Conservation (phyloP, 1,140 invertebrate genomes). For the Caenorhabditis tropicalis region DNA sequence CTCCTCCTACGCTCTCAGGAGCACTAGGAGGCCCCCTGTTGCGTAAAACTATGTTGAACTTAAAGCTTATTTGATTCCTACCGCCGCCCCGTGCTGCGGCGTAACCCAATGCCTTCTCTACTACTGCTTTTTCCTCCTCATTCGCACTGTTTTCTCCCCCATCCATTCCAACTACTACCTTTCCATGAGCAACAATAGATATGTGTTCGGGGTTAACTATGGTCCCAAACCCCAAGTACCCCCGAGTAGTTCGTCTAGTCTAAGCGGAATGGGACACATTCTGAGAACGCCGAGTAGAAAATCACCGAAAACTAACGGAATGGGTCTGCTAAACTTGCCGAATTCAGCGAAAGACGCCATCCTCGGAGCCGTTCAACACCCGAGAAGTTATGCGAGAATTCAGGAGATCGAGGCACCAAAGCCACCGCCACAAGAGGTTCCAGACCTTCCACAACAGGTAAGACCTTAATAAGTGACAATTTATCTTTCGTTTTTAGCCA, state of each 20-base stretch:
- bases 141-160: conserved; percentile 23
- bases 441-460: conserved; percentile 63
- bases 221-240: conserved; percentile 7
- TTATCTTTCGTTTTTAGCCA: conserved; percentile 54
- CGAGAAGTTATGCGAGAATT: conserved; percentile 84
- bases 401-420: conserved; percentile 84
- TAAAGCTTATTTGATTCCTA: conserved; percentile 40
- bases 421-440: conserved; percentile 79
- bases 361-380: conserved; percentile 85
- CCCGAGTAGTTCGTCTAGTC: not conserved
- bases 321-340: conserved; percentile 55
- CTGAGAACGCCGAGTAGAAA: not conserved
- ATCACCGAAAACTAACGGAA: not conserved
- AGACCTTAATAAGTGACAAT: not conserved
- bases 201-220: conserved; percentile 24
- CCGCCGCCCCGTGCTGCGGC: not conserved
- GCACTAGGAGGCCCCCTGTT: not conserved
- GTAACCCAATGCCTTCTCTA: conserved; percentile 33
- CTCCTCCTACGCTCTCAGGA: not conserved
- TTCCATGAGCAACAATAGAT: conserved; percentile 16
- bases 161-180: not conserved
- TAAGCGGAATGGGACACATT: not conserved
- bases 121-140: not conserved
- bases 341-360: conserved; percentile 82
- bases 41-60: conserved; percentile 44